Base-by-base conservation (phyloP, 1,140 invertebrate genomes). In the Probaryconus sp. region DNA sequence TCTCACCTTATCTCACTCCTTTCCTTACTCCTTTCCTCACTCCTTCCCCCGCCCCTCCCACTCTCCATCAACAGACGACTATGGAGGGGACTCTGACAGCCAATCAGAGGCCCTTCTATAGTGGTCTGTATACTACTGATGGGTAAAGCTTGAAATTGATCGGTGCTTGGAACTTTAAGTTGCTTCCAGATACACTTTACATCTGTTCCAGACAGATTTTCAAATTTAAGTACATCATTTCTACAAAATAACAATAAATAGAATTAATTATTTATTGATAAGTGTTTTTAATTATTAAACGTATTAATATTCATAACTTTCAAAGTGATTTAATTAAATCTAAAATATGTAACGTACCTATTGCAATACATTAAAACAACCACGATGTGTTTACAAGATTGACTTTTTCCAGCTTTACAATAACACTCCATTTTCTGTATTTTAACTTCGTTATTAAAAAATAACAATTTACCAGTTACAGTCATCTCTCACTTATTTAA, bases 141-240 rank as follows among this genome's bases (percentile, higher is more conserved):
- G 5, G 64, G 43, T 5, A 38, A 33, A 0, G 42, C 6, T n/a
- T 60, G 21, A 28, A 68, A 58, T 18, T 56, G 35, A 2, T 68
- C 35, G 28, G 24, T 20, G 13, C 6, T 33, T 1, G 53, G 33
- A 40, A 37, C 20, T 45, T 68, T 68, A 17, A 50, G 30, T 11
- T 45, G 33, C 5, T 50, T 58, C 64, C 53, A 68, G 0, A 47
- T 26, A 9, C 64, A 68, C 9, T 55, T 58, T 1, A 58, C 33
- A n/a, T 68, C 64, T n/a, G 51, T 68, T 1, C 11, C 11, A 7
- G 56, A 61, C 16, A 61, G 38, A n/a, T 11, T 30, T 48, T 61
- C 56, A 13, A 61, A 9, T n/a, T 35, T 9, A 13, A 14, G 11
- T 20, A 61, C 38, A 35, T 61, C 43, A 35, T 61, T 47, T 28